Conservation (phyloP, 2,797 vertebrate species). For the Pampus argenteus region DNA sequence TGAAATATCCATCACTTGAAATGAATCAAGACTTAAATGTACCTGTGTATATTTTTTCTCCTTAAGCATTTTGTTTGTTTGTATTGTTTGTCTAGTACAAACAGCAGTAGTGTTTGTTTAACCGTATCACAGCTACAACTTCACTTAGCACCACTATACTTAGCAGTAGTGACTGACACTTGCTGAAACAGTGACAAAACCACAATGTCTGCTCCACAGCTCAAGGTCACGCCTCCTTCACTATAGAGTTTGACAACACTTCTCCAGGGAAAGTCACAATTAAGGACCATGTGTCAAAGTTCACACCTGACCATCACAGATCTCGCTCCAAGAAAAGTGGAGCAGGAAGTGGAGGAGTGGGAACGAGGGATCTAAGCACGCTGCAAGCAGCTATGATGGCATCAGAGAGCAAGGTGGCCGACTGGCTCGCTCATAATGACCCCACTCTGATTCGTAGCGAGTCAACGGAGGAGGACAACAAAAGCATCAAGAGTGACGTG, state of each 20-base stretch:
- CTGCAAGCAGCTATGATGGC: constrained; percentile 98
- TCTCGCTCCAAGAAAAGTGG: constrained; percentile 91
- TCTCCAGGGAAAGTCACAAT: constrained; percentile 98
- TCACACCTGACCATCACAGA: constrained; percentile 88
- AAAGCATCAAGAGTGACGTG: constrained; percentile 98
- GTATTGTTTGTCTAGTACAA: neutral
- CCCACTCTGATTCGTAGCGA: constrained; percentile 93
- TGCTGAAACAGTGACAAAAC: constrained; percentile 20
- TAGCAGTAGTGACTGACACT: constrained; percentile 13
- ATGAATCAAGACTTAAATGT: neutral
- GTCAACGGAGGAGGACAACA: constrained; percentile 95
- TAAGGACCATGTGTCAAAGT: constrained; percentile 97
- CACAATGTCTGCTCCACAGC: constrained; percentile 73
- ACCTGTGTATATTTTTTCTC: neutral
- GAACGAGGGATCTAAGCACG: constrained; percentile 90
- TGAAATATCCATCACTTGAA: constrained; percentile 17
- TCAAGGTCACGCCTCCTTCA: constrained; percentile 97
- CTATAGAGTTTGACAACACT: constrained; percentile 97
- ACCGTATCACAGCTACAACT: neutral
- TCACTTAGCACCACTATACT: constrained; percentile 16
- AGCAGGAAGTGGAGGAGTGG: constrained; percentile 77
- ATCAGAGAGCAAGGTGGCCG: constrained; percentile 96
- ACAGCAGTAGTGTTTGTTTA: constrained; percentile 13
- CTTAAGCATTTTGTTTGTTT: too few species aligned
- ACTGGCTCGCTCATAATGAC: constrained; percentile 98